A percentile compares a stretch with the other conserved stretches of the same genome.
Evolutionary conservation across 2,797 vertebrate genomes (phyloP).

Genomic region (Coccyzus lansbergi): DNA sequence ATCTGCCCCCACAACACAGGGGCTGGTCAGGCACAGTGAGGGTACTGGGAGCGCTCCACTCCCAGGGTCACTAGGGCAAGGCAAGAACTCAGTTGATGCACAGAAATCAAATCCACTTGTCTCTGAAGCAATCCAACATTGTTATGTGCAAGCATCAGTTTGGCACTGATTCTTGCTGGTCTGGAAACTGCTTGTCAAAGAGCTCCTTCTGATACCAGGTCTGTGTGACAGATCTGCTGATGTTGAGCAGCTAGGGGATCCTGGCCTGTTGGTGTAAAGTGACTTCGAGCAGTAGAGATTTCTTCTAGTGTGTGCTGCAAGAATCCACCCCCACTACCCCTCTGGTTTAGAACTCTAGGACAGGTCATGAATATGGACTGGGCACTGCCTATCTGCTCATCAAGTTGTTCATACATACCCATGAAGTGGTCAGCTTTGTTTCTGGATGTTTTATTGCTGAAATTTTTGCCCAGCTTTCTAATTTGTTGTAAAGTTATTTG

Average conservation of each 20-base stretch:
- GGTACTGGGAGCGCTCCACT: background rate
- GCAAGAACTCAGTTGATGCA: background rate
- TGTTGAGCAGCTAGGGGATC: background rate
- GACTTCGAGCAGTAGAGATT: background rate
- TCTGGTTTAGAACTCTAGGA: background rate
- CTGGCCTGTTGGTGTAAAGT: background rate
- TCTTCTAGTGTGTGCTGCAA: background rate
- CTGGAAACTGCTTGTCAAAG: background rate
- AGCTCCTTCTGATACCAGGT: background rate
- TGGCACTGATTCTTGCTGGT: background rate
- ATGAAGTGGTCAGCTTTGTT: background rate
- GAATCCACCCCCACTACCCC: background rate
- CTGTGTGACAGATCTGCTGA: background rate
- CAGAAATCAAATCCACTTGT: background rate
- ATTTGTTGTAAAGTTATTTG: background rate
- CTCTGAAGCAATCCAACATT: background rate
- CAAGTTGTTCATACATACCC: fast-evolving
- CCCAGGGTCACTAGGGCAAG: background rate
- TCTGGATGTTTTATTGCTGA: background rate
- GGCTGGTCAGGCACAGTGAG: background rate
- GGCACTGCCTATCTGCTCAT: background rate
- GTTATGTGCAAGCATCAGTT: background rate
- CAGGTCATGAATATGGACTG: background rate
- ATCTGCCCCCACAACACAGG: background rate
- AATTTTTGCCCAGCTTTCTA: background rate